Conservation (phyloP, 2,888 invertebrate genomes). For the Sacculina carcini region DNA sequence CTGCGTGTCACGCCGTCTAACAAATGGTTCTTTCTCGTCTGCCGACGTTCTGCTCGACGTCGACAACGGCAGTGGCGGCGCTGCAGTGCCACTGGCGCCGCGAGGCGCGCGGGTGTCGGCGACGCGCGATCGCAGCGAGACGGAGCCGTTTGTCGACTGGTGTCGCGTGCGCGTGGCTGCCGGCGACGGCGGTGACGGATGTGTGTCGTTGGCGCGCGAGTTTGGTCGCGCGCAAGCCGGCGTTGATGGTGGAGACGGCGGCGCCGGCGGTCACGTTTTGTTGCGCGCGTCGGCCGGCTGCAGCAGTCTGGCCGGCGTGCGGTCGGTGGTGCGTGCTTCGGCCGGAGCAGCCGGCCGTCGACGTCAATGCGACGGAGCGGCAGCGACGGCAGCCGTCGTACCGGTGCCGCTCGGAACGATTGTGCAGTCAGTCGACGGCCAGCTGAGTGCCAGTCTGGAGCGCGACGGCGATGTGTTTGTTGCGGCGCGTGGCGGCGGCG, state of each 20-base stretch:
- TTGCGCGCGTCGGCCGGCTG: too few relatives aligned
- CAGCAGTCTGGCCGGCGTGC: slow-evolving; percentile 41
- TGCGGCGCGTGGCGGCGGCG: slow-evolving; percentile 79
- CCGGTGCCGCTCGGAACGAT: slow-evolving; percentile 66
- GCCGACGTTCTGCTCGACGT: too few relatives aligned
- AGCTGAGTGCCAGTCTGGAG: slow-evolving; percentile 38
- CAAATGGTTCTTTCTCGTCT: too few relatives aligned
- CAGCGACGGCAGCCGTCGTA: slow-evolving; percentile 37
- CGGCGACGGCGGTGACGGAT: slow-evolving; percentile 82
- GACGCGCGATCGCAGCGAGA: too few relatives aligned
- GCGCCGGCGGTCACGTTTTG: slow-evolving; percentile 78
- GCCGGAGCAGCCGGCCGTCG: slow-evolving; percentile 43
- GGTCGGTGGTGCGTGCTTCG: slow-evolving; percentile 31
- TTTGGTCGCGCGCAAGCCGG: slow-evolving; percentile 70
- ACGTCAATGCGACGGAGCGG: slow-evolving; percentile 57
- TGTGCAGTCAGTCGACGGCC: slow-evolving; percentile 29
- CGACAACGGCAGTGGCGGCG: too few relatives aligned
- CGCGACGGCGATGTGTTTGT: slow-evolving; percentile 49
- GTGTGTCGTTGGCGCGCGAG: slow-evolving; percentile 53
- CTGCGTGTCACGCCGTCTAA: too few relatives aligned
- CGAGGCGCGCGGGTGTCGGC: too few relatives aligned
- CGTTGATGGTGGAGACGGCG: slow-evolving; percentile 90
- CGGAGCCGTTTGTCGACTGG: slow-evolving; percentile 36
- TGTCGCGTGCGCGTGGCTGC: slow-evolving; percentile 37
- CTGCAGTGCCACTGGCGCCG: too few relatives aligned